Percentiles rank a stretch among this genome's conserved stretches.
Conservation (phyloP, 1,140 invertebrate species). For the Euwallacea similis region DNA sequence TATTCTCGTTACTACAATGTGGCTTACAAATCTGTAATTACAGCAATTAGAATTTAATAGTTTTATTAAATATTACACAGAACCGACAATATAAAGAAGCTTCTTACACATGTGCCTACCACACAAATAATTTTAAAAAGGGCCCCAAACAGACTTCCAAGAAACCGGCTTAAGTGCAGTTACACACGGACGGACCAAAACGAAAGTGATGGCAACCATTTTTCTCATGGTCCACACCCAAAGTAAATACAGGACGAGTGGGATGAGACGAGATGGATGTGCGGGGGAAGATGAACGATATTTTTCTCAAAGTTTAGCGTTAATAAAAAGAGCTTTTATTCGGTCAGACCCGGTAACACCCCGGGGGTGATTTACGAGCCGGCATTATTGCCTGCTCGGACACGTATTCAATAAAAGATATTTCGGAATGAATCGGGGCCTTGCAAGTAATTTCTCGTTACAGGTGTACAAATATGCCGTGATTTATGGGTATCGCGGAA, state of each 20-base stretch:
- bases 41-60: no score
- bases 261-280: conserved; percentile 9
- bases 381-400: conserved; percentile 27
- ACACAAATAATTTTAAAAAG: background rate
- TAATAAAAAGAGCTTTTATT: conserved; percentile 33
- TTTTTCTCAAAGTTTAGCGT: conserved; percentile 33
- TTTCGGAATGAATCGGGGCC: conserved; percentile 19
- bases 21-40: no score
- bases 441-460: conserved; percentile 28
- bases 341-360: conserved; percentile 23
- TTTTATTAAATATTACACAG: no score
- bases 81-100: no score
- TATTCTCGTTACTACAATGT: no score
- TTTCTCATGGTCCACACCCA: background rate
- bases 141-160: background rate
- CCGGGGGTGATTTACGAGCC: conserved; percentile 25
- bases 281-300: conserved; percentile 16
- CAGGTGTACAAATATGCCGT: conserved; percentile 25
- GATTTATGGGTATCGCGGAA: conserved; percentile 13
- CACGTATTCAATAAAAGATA: conserved; percentile 34
- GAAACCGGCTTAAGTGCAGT: conserved; percentile 4
- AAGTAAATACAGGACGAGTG: conserved; percentile 1
- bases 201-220: conserved; percentile 10
- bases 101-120: no score
- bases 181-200: background rate